A percentile compares a stretch with the other conserved stretches of the same genome.
These are phyloP conservation scores for Picathartes gymnocephalus DNA, from an alignment of 2,113 vertebrate genomes.

Conservation along the genomic window DNA sequence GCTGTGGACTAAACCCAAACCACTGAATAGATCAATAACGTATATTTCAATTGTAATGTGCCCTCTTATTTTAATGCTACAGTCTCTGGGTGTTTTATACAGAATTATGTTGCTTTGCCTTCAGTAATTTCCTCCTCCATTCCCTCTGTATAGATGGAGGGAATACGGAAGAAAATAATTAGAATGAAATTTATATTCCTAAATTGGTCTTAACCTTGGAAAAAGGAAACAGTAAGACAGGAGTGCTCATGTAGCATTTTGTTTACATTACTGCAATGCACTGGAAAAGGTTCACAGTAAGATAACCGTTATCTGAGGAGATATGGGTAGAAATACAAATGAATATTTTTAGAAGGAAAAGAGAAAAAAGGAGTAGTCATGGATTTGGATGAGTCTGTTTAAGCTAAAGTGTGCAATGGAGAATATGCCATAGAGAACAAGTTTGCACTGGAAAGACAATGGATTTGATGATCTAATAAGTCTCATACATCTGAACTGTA, in stretches of 20 bases:
- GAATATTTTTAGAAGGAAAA: background rate
- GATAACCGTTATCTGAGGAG: background rate
- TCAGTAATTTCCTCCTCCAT: slow-evolving; percentile 5
- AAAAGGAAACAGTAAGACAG: background rate
- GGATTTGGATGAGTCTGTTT: background rate
- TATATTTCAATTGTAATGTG: slow-evolving; percentile 18
- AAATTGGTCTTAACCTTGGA: background rate
- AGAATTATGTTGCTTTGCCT: background rate
- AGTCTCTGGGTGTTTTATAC: slow-evolving; percentile 3
- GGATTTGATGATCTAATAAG: slow-evolving; percentile 45
- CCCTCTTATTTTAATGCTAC: slow-evolving; percentile 20
- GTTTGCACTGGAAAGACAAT: slow-evolving; percentile 17
- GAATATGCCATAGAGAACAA: background rate
- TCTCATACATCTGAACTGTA: background rate
- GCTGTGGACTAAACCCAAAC: slow-evolving; percentile 47
- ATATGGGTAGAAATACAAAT: background rate
- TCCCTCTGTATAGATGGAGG: background rate
- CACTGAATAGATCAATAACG: slow-evolving; percentile 16
- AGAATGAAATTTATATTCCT: slow-evolving; percentile 12
- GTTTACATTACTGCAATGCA: background rate
- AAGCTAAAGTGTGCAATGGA: background rate
- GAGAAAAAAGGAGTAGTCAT: background rate
- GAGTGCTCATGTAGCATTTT: background rate
- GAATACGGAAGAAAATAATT: background rate
- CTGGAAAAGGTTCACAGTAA: background rate